Base-by-base conservation (phyloP, 2,113 vertebrate species). In the Vulpes ferrilata region DNA sequence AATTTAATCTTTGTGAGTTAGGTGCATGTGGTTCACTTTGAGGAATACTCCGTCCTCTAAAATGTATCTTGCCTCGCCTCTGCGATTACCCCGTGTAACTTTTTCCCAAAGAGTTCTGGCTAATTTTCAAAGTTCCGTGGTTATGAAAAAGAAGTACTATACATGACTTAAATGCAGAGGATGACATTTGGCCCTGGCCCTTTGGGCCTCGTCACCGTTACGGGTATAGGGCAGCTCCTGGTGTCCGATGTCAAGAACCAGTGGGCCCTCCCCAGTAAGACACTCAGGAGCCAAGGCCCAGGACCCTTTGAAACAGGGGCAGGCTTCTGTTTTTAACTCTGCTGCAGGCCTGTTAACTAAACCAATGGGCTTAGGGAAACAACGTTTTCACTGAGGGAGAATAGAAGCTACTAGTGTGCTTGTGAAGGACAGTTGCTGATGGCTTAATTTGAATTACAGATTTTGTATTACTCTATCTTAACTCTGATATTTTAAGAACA, bases 391-490 rank as follows among this genome's bases (percentile, higher is more conserved):
- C 57, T 92, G 73, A 93, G 3, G 30, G n/a, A 32, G 62, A 73
- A 64, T 16, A 27, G 23, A 88, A 38, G 78, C 69, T 83, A n/a
- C 15, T 7, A 22, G 11, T 67, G 11, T 67, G 48, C 8, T 78
- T 59, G 4, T 43, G 62, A 59, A 86, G 35, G 55, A 32, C 74
- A 67, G 48, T 94, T 94, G 65, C 79, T 57, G 27, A 76, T 83
- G 74, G 51, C 74, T 93, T 78, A 9, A 89, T 92, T 93, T 98
- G 74, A 96, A 51, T 74, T 85, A 88, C 59, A 67, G n/a, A 62
- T 82, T 93, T 94, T 82, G 2, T 43, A 65, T 90, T 86, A 15
- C 53, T 93, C 97, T 82, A 60, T 82, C 78, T 95, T 65, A 67
- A 11, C 25, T 23, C 43, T 92, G 19, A 3, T 55, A 82, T 25